Base-by-base conservation (phyloP, 2,888 invertebrate genomes). In the Spodoptera exigua region DNA sequence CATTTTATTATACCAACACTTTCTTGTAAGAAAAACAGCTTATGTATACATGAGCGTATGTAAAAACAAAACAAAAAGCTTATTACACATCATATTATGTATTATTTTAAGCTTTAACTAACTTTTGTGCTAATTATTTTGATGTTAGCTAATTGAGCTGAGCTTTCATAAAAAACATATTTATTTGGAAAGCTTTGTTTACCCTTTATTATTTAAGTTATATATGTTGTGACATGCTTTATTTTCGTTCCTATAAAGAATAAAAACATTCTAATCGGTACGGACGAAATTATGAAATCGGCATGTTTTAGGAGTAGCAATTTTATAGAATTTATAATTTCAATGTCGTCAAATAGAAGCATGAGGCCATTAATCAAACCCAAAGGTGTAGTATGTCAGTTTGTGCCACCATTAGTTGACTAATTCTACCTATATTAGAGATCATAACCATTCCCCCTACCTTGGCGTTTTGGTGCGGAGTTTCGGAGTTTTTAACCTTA, bases 361-460 rank as follows among this genome's bases (percentile, higher is more conserved):
- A 87, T 91, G 89, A 65, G 48, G 66, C 73, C 66, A 80, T 74
- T 76, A 75, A 80, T 83, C 79, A 74, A 81, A 89, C 93, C 93
- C 93, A 93, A 93, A 93, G 93, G 93, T 93, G 93, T 93, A 93
- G 87, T 79, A 72, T 78, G 78, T 27, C 1, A 27, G n/a, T n/a
- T n/a, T 78, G 68, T 69, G 61, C 74, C 66, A 80, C 74, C 77
- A 76, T 81, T 82, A 84, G 84, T 80, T 76, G 61, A 88, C 86
- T 88, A 88, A 89, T 76, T 59, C 39, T 83, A 78, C 84, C 82
- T 80, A 76, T 82, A 80, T 64, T 76, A 73, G 79, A 77, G 81
- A 72, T 76, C 59, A 81, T 88, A 87, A 90, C 88, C 86, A 81
- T 73, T 79, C 89, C 88, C 93, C 93, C 93, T 94, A 93, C 93